Evolutionary conservation across 2,888 invertebrate genomes (phyloP).

Genomic region (Smittia aterrima): DNA sequence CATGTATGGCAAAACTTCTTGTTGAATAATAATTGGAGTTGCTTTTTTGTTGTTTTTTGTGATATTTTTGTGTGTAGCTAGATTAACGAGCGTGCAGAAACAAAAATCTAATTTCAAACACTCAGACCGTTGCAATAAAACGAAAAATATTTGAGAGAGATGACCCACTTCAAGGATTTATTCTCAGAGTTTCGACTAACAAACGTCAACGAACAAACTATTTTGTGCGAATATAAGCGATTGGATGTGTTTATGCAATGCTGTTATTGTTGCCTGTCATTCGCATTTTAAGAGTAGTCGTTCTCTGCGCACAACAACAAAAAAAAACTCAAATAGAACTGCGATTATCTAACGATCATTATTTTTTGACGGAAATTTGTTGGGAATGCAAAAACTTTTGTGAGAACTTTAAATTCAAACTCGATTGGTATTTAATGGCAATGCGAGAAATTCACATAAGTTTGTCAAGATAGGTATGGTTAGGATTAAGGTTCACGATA

Average conservation of each 20-base stretch:
- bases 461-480: too few species aligned
- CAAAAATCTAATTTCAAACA: not conserved
- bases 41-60: not conserved
- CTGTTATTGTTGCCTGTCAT: not conserved
- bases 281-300: not conserved
- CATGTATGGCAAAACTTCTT: not conserved
- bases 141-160: not conserved
- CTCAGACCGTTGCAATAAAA: not conserved
- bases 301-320: not conserved
- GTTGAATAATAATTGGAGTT: not conserved
- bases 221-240: not conserved
- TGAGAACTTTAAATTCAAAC: too few species aligned
- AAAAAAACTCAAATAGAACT: not conserved
- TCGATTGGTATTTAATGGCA: too few species aligned
- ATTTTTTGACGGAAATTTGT: not conserved
- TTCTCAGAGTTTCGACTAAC: not conserved
- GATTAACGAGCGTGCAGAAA: constrained; percentile 1
- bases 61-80: not conserved
- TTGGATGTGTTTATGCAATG: not conserved
- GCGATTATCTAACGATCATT: not conserved
- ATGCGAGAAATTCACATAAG: too few species aligned
- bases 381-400: not conserved
- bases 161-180: constrained; percentile 5
- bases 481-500: too few species aligned
- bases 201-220: not conserved